phyloP scores from a whole-genome alignment of 2,113 vertebrate genomes.

The Clupea harengus region DNA sequence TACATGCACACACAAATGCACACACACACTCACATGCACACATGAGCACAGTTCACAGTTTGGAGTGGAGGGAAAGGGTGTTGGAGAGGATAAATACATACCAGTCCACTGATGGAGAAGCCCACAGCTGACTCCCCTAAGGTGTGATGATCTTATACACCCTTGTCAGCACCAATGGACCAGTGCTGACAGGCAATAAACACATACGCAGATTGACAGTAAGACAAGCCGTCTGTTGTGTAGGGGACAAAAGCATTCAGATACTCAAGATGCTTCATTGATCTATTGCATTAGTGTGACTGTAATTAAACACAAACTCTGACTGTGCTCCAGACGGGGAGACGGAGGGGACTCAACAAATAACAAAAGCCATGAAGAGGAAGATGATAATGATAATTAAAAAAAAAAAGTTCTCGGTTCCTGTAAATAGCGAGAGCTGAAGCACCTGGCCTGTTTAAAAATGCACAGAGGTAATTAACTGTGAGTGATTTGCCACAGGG shows the following conservation, averaged over 20 bases:
- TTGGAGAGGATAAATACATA: background rate
- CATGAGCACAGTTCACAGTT: background rate
- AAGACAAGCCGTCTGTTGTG: background rate
- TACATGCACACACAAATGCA: background rate
- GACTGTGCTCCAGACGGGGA: background rate
- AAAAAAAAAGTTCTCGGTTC: background rate
- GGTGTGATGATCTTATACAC: background rate
- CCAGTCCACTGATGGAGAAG: background rate
- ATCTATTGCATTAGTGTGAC: background rate
- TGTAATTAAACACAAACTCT: background rate
- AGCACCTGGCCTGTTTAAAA: slow-evolving; percentile 13
- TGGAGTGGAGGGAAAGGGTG: background rate
- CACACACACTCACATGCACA: background rate
- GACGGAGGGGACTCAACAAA: background rate
- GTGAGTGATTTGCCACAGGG: slow-evolving; percentile 14
- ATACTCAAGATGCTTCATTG: background rate
- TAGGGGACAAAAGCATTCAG: background rate
- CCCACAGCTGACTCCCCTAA: background rate
- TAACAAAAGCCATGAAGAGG: background rate
- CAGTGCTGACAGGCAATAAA: background rate
- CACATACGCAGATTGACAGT: background rate
- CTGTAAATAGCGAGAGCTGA: background rate
- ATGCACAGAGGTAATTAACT: slow-evolving; percentile 5
- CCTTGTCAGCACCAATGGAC: background rate
- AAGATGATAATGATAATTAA: background rate